Evolutionary conservation across 2,888 invertebrate species (phyloP).

Genomic region (Xanthostigma xanthostigma): DNA sequence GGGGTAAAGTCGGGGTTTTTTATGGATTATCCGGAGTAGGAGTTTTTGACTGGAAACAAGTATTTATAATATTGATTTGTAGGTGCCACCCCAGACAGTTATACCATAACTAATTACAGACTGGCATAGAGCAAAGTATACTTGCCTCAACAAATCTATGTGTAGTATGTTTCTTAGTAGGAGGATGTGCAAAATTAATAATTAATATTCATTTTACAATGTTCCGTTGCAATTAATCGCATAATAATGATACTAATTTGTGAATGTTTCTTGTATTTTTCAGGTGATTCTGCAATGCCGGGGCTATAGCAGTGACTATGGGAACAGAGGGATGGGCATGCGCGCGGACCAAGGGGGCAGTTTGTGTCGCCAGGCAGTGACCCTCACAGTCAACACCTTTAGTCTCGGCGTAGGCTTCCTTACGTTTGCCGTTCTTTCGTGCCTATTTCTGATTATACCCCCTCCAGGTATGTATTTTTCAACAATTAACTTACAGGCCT

Average conservation of each 20-base stretch:
- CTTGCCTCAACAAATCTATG: too few relatives aligned
- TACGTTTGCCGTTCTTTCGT: not conserved
- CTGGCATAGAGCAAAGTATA: too few relatives aligned
- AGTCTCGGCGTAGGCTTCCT: conserved; percentile 8
- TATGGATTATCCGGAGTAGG: too few relatives aligned
- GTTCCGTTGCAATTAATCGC: too few relatives aligned
- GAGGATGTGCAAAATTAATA: too few relatives aligned
- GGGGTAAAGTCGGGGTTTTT: too few relatives aligned
- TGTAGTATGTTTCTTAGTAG: too few relatives aligned
- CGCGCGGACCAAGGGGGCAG: conserved; percentile 68
- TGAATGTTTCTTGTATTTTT: conserved; percentile 9
- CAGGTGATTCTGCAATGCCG: conserved; percentile 57
- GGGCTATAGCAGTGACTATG: conserved; percentile 65
- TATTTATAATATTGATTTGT: too few relatives aligned
- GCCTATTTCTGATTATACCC: conserved; percentile 4
- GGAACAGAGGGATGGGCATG: conserved; percentile 86
- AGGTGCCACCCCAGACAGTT: too few relatives aligned
- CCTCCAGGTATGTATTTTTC: conserved; percentile 4
- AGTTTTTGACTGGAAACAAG: too few relatives aligned
- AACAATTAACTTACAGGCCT: not conserved
- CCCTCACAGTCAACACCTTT: conserved; percentile 34
- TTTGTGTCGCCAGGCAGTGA: conserved; percentile 44
- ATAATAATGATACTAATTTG: not conserved
- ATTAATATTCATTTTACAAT: too few relatives aligned
- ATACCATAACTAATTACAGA: too few relatives aligned